Base-by-base conservation (phyloP, 2,113 vertebrate genomes). In the Ictalurus furcatus region DNA sequence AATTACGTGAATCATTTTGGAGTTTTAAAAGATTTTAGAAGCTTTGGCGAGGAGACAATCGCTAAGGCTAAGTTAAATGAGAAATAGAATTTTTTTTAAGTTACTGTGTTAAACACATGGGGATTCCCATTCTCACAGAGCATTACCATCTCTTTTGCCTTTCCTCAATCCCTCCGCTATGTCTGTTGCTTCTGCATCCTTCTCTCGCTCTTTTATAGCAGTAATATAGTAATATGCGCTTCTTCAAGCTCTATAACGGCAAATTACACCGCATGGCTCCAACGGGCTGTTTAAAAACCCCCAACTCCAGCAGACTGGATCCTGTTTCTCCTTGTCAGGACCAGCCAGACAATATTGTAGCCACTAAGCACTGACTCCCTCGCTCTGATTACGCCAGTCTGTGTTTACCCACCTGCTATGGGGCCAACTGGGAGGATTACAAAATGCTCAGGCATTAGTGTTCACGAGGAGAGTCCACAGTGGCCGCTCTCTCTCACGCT, bases 361-460 rank as follows among this genome's bases (percentile, higher is more conserved):
- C 87, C 58, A 0, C 25, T 71, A 71, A 84, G 48, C 7, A 76
- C 84, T 87, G 89, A 91, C 76, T 73, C 89, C 78, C 76, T 90
- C 65, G 86, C 87, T 92, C 91, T 90, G 89, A 92, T 92, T 88
- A 54, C 83, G 76, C 69, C 78, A 73, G 84, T 73, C 82, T 78
- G 73, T 84, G 88, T 89, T 90, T 89, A 91, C 87, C 90, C 93
- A 94, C 94, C 93, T 94, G 93, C 92, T 92, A 92, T 91, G 92
- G 90, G 92, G 87, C 79, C 89, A 92, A 93, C 88, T 85, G 76
- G 91, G 89, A 73, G n/a, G 85, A 94, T 92, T 94, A 92, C 85
- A 85, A 14, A 79, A 76, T 63, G 83, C 21, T 87, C 54, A 79
- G 82, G 90, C 88, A 74, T 92, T 85, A 87, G 84, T 88, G 85